Evolutionary conservation across 1,140 invertebrate genomes (phyloP).

Genomic region (Thalassaphorura encarpata): DNA sequence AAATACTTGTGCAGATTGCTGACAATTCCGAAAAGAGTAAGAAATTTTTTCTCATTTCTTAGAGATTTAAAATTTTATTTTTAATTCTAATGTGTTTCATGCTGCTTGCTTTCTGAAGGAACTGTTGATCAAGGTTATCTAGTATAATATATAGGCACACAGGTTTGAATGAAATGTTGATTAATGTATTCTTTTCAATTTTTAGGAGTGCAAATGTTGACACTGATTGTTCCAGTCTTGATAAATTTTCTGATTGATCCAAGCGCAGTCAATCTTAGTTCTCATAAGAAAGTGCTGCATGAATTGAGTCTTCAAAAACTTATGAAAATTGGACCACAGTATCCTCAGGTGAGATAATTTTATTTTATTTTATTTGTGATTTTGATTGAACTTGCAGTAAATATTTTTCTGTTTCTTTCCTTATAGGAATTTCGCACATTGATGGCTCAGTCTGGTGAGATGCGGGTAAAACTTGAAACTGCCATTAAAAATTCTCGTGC

Average conservation of each 20-base stretch:
- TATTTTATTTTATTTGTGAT: background rate
- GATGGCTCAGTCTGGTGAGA: slow-evolving; percentile 67
- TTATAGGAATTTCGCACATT: slow-evolving; percentile 77
- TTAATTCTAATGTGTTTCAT: no score
- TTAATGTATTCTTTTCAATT: slow-evolving; percentile 22
- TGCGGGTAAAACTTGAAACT: slow-evolving; percentile 70
- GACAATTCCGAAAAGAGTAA: slow-evolving; percentile 27
- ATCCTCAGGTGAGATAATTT: slow-evolving; percentile 50
- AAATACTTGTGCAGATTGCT: slow-evolving; percentile 26
- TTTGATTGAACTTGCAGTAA: slow-evolving; percentile 7
- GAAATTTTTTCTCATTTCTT: background rate
- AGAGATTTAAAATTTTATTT: background rate
- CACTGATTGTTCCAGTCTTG: slow-evolving; percentile 74
- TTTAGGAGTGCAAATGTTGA: slow-evolving; percentile 76
- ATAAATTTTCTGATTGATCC: slow-evolving; percentile 70
- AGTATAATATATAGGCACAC: no score
- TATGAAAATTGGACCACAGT: slow-evolving; percentile 80
- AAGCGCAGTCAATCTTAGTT: slow-evolving; percentile 59
- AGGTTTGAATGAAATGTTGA: background rate
- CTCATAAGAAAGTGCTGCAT: slow-evolving; percentile 63
- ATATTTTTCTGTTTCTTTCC: slow-evolving; percentile 26
- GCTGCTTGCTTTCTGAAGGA: background rate
- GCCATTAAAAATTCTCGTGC: slow-evolving; percentile 50
- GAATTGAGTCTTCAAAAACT: slow-evolving; percentile 78
- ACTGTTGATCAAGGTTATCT: slow-evolving; percentile 12